These are phyloP conservation scores for Cyclina sinensis DNA, from an alignment of 1,140 invertebrate species.

Conservation along the genomic window DNA sequence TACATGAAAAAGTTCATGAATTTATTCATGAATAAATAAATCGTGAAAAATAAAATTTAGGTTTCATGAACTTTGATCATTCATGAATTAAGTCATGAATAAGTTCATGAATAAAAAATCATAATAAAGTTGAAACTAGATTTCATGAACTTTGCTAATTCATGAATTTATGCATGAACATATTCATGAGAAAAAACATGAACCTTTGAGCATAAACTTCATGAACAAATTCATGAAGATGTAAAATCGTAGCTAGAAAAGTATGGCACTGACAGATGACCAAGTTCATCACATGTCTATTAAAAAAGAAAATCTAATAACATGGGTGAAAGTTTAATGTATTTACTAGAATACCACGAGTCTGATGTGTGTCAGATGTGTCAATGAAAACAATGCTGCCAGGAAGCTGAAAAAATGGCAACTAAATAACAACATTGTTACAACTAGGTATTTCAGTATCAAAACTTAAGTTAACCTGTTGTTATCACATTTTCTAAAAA, in stretches of 20 bases:
- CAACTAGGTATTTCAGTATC: slow-evolving; percentile 40
- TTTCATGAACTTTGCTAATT: slow-evolving; percentile 54
- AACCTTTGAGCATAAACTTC: slow-evolving; percentile 49
- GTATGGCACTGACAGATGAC: no score
- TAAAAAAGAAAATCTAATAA: no score
- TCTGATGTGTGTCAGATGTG: slow-evolving; percentile 19
- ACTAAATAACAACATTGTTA: slow-evolving; percentile 51
- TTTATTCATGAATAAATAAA: slow-evolving; percentile 39
- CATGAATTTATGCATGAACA: slow-evolving; percentile 47
- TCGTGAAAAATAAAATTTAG: slow-evolving; percentile 49
- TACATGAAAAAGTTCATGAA: slow-evolving; percentile 11
- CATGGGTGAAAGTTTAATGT: slow-evolving; percentile 55
- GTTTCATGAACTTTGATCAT: slow-evolving; percentile 48
- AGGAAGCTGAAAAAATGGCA: slow-evolving; percentile 48
- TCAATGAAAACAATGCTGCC: slow-evolving; percentile 51
- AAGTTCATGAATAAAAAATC: slow-evolving; percentile 43
- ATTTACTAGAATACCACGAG: slow-evolving; percentile 39
- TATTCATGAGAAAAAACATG: slow-evolving; percentile 47
- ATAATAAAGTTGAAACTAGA: slow-evolving; percentile 39
- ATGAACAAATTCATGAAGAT: slow-evolving; percentile 50
- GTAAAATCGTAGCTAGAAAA: slow-evolving; percentile 37
- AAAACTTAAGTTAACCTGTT: slow-evolving; percentile 54
- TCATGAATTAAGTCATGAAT: slow-evolving; percentile 39
- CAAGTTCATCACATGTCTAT: no score
- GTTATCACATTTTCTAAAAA: slow-evolving; percentile 52